phyloP scores from a whole-genome alignment of 1,140 invertebrate species.

The Chymomyza costata region DNA sequence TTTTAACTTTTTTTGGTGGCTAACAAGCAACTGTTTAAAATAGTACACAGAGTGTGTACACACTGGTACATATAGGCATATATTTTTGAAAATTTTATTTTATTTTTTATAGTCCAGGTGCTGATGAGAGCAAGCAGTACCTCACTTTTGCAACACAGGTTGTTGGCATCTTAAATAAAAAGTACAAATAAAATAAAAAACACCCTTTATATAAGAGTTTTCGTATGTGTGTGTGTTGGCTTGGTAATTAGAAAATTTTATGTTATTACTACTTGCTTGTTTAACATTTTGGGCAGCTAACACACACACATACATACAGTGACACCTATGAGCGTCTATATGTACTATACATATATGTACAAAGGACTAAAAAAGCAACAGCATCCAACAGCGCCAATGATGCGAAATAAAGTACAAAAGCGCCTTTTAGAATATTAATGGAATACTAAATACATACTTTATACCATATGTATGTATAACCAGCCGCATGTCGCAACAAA shows the following conservation, averaged over 20 bases:
- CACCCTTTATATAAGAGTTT: too few relatives aligned
- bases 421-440: slow-evolving; percentile 74
- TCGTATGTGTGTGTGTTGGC: slow-evolving; percentile 34
- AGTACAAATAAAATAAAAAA: too few relatives aligned
- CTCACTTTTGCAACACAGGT: too few relatives aligned
- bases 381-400: slow-evolving; percentile 50
- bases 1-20: too few relatives aligned
- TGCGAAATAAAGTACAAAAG: slow-evolving; percentile 66
- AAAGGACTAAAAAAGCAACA: slow-evolving; percentile 31
- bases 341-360: background rate
- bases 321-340: slow-evolving; percentile 10
- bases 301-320: slow-evolving; percentile 5
- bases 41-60: too few relatives aligned
- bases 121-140: too few relatives aligned
- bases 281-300: slow-evolving; percentile 25
- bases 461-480: slow-evolving; percentile 14
- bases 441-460: slow-evolving; percentile 73
- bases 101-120: too few relatives aligned
- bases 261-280: slow-evolving; percentile 56
- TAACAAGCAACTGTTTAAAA: too few relatives aligned
- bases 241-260: slow-evolving; percentile 72
- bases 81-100: too few relatives aligned
- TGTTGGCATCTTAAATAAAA: too few relatives aligned
- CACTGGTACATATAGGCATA: too few relatives aligned
- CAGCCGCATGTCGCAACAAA: background rate